phyloP scores from a whole-genome alignment of 2,797 vertebrate species.

The Hoplostethus atlanticus region DNA sequence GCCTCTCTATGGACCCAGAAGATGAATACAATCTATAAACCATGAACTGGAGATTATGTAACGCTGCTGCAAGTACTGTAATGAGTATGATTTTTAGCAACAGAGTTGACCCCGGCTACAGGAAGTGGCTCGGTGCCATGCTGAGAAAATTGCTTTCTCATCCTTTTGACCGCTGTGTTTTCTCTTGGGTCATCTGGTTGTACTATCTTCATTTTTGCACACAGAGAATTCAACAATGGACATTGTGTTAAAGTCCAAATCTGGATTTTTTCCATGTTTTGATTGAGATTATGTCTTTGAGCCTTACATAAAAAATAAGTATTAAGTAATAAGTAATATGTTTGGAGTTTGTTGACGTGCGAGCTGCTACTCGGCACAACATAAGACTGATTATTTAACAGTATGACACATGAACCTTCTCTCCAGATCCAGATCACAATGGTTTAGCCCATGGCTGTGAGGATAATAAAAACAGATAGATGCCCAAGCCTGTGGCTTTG shows the following conservation, averaged over 20 bases:
- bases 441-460: conserved; percentile 8
- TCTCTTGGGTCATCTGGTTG: conserved; percentile 6
- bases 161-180: background rate
- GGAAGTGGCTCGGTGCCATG: no score
- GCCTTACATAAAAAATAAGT: conserved; percentile 23
- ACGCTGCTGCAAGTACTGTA: no score
- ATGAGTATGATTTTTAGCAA: no score
- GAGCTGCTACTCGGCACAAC: conserved; percentile 14
- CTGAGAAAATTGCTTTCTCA: background rate
- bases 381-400: conserved; percentile 33
- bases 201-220: background rate
- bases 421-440: conserved; percentile 33
- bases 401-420: conserved; percentile 34
- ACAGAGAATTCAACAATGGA: background rate
- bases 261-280: conserved; percentile 6
- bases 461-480: conserved; percentile 29
- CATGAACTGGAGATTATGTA: background rate
- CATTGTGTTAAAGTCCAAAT: background rate
- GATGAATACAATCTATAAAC: background rate
- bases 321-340: background rate
- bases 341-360: conserved; percentile 35
- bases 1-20: background rate
- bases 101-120: no score
- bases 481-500: conserved; percentile 53
- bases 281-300: conserved; percentile 22